These are phyloP conservation scores for Hoplostethus mediterraneus DNA, from an alignment of 2,797 vertebrate genomes.

Conservation along the genomic window DNA sequence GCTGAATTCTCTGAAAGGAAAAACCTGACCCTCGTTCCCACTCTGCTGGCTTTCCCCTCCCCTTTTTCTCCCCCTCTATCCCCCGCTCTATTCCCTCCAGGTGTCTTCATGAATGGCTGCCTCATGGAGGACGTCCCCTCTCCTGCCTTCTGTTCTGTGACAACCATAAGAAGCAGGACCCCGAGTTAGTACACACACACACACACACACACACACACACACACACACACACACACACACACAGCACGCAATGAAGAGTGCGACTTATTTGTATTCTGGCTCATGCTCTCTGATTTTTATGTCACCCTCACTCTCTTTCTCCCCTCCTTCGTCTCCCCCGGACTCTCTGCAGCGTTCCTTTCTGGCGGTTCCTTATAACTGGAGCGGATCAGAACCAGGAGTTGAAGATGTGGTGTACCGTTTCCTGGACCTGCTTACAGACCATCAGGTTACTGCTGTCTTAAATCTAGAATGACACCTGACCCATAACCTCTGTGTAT, in stretches of 20 bases:
- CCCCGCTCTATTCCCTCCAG: conserved; percentile 68
- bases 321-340: not conserved
- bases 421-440: conserved; percentile 98
- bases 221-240: not conserved
- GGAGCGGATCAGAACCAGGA: conserved; percentile 98
- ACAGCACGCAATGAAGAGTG: not conserved
- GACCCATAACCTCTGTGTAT: not conserved
- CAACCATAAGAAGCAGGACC: conserved; percentile 99
- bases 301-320: not conserved
- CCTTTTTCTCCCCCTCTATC: not conserved
- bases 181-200: conserved; percentile 88
- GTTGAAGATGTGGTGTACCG: conserved; percentile 98
- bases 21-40: not conserved
- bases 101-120: conserved; percentile 97
- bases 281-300: not conserved
- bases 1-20: not conserved
- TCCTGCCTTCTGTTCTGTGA: conserved; percentile 99
- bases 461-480: not conserved
- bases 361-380: conserved; percentile 98
- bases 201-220: not conserved
- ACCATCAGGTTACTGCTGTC: conserved; percentile 87
- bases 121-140: conserved; percentile 93
- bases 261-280: not conserved
- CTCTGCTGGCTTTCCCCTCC: not conserved
- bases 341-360: conserved; percentile 88